phyloP scores from a whole-genome alignment of 2,888 invertebrate species.

The Napeogenes inachia region DNA sequence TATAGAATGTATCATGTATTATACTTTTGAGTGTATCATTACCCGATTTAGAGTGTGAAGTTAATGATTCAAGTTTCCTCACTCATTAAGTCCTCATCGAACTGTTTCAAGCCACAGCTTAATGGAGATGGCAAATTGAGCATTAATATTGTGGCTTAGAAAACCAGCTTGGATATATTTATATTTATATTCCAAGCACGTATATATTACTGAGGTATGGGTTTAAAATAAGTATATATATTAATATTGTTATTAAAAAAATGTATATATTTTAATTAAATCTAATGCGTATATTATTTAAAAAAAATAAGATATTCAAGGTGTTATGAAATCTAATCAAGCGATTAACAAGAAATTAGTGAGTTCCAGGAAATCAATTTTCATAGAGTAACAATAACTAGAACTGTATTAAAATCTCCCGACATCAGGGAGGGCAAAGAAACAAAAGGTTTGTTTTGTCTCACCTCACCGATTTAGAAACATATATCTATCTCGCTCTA shows the following conservation, averaged over 20 bases:
- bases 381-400: slow-evolving; percentile 55
- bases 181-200: too few species aligned
- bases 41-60: slow-evolving; percentile 54
- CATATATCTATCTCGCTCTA: slow-evolving; percentile 55
- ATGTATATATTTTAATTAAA: background rate
- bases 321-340: slow-evolving; percentile 7
- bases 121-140: slow-evolving; percentile 59
- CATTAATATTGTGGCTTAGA: slow-evolving; percentile 58
- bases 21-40: slow-evolving; percentile 27
- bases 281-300: too few species aligned
- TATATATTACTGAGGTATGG: background rate
- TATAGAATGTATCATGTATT: background rate
- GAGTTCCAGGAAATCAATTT: slow-evolving; percentile 27
- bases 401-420: slow-evolving; percentile 71
- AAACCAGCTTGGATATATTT: slow-evolving; percentile 35
- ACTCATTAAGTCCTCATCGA: slow-evolving; percentile 59
- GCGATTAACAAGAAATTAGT: slow-evolving; percentile 12
- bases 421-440: slow-evolving; percentile 67
- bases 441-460: slow-evolving; percentile 65
- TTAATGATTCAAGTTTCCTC: slow-evolving; percentile 65
- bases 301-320: background rate
- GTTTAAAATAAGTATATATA: background rate
- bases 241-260: background rate
- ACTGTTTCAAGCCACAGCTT: slow-evolving; percentile 59
- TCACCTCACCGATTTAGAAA: slow-evolving; percentile 44